These are phyloP conservation scores for Palythoa grandiflora DNA, from an alignment of 92 coral and sea anemone species.

Conservation along the genomic window DNA sequence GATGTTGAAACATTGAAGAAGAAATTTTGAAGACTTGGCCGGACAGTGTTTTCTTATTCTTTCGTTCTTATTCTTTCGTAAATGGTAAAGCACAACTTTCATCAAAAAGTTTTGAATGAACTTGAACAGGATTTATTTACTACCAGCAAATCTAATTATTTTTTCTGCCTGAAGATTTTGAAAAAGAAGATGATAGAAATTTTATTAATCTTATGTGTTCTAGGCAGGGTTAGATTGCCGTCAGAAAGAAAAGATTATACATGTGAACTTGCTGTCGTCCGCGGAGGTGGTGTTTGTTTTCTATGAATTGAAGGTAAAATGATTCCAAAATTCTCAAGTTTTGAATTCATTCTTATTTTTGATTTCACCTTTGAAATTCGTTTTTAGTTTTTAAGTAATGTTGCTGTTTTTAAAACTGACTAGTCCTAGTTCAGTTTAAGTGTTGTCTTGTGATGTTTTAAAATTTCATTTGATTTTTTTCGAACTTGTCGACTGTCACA, in stretches of 20 bases:
- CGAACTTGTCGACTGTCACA: too few relatives aligned
- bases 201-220: not conserved
- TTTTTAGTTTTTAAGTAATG: not conserved
- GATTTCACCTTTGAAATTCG: not conserved
- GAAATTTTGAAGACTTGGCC: not conserved
- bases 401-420: not conserved
- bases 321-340: not conserved
- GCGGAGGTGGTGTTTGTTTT: not conserved
- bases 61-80: too few relatives aligned
- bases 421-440: not conserved
- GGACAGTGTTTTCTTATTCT: not conserved
- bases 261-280: not conserved
- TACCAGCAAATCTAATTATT: not conserved
- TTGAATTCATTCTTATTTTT: not conserved
- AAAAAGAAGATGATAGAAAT: not conserved
- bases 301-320: not conserved
- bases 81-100: not conserved
- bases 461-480: too few relatives aligned
- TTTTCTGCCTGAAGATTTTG: not conserved
- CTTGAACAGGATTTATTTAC: not conserved
- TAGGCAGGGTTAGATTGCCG: slow-evolving; percentile 1
- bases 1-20: too few relatives aligned
- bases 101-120: too few relatives aligned
- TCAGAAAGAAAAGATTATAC: not conserved
- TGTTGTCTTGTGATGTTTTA: too few relatives aligned